These are phyloP conservation scores for Nyctibius bracteatus DNA, from an alignment of 2,113 vertebrate species.

Conservation along the genomic window DNA sequence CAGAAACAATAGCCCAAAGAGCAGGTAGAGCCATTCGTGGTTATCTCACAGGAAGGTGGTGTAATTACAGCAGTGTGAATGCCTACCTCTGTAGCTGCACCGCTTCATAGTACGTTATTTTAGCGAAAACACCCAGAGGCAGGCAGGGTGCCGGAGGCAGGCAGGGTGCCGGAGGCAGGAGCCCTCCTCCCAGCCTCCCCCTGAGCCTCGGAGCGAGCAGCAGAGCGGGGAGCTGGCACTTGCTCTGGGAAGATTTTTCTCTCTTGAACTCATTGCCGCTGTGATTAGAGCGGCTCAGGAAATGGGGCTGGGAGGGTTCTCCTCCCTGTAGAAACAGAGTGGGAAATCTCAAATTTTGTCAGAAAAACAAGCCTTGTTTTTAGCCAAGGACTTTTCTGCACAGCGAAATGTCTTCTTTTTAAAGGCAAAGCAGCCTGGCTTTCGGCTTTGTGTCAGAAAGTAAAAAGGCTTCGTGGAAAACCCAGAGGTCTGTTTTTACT, in stretches of 20 bases:
- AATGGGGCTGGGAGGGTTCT: slow-evolving; percentile 53
- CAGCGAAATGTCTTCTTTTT: neutral
- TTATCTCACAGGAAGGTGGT: slow-evolving; percentile 8
- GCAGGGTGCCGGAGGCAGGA: neutral
- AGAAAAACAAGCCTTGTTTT: slow-evolving; percentile 28
- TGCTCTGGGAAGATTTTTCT: slow-evolving; percentile 65
- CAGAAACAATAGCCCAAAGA: neutral
- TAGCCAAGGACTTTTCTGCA: neutral
- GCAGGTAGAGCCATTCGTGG: neutral
- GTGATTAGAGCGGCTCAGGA: slow-evolving; percentile 54
- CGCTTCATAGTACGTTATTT: neutral
- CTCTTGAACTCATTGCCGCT: slow-evolving; percentile 52
- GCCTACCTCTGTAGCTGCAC: neutral
- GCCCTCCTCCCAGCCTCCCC: neutral
- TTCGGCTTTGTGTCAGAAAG: neutral
- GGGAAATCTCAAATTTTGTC: slow-evolving; percentile 51
- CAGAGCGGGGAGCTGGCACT: slow-evolving; percentile 44
- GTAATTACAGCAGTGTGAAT: neutral
- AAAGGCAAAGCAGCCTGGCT: neutral
- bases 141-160: slow-evolving; percentile 2
- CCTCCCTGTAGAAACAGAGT: slow-evolving; percentile 31
- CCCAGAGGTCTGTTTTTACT: slow-evolving; percentile 53
- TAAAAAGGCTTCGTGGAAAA: slow-evolving; percentile 35
- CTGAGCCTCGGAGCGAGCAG: neutral
- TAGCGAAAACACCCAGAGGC: neutral